Conservation (phyloP, 2,797 vertebrate species). For the Phoebastria nigripes region DNA sequence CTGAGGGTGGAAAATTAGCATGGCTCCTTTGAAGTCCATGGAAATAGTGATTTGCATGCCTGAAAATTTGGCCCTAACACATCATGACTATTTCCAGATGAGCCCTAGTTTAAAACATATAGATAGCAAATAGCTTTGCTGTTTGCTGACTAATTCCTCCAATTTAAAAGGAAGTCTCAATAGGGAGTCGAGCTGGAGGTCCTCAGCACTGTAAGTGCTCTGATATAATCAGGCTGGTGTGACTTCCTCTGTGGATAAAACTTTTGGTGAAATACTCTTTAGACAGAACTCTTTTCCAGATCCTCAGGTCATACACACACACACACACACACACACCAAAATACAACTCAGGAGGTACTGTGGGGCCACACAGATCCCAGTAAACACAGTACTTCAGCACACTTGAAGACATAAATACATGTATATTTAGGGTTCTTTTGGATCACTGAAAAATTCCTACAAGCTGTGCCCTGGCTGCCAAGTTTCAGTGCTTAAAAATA, state of each 20-base stretch:
- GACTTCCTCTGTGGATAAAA: background rate
- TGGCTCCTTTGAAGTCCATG: background rate
- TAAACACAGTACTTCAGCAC: background rate
- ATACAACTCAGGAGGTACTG: background rate
- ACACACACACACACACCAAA: background rate
- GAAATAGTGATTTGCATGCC: background rate
- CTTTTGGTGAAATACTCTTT: background rate
- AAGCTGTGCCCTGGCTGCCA: background rate
- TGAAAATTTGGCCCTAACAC: background rate
- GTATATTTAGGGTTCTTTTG: background rate
- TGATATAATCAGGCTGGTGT: background rate
- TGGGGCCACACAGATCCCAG: background rate
- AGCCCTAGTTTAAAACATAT: background rate
- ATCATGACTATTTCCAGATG: background rate
- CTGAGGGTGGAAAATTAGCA: background rate
- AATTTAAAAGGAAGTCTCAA: background rate
- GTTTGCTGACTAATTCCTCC: background rate
- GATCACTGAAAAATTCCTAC: background rate
- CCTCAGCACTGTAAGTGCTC: background rate
- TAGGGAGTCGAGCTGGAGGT: background rate
- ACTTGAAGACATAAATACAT: background rate
- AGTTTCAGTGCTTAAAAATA: background rate
- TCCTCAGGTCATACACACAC: background rate
- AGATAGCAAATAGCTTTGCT: background rate
- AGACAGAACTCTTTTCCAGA: background rate